Base-by-base conservation (phyloP, 64 coral and sea anemone species). In the Astreopora myriophthalma region DNA sequence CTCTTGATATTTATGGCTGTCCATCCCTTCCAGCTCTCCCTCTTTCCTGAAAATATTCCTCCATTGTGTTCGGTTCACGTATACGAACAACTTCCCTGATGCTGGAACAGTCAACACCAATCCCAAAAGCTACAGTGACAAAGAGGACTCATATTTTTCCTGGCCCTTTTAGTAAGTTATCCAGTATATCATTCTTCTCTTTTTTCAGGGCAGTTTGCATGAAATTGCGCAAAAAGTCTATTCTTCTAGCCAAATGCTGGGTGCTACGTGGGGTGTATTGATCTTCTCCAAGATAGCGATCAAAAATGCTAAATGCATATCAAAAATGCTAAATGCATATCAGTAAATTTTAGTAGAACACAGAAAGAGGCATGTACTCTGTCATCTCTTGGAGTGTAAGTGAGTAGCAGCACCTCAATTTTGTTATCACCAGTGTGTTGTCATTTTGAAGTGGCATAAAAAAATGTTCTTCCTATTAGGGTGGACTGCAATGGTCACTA, bases 111-210 rank as follows among this genome's bases (percentile, higher is more conserved):
- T 94, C 86, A 36, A 94, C 11, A 25, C 93, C 93, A 89, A 94
- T 89, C 1, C 93, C 76, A 89, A 94, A 89, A 22, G 93, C 87
- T 2, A 88, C 68, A 29, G 93, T 94, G 8, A 72, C 84, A 89
- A 94, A 84, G 13, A 94, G 26, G 14, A 94, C 63, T 75, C 86
- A 20, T 17, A 76, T n/a, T 73, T 89, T 88, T 7, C 63, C 63
- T 67, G 63, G 8, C 1, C n/a, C 63, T 29, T 25, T 67, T 5
- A 28, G 23, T 12, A 67, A 17, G 63, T 75, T 7, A 31, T 92
- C 55, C 8, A 91, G 51, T 3, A 84, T 60, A 49, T 62, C 60
- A 57, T 85, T 80, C 42, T 83, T 71, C 48, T 80, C 88, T 0
- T 68, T 75, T 65, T 69, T 51, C 75, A 30, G 88, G 88, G 25